Percentiles rank a stretch among this genome's conserved stretches.
Conservation (phyloP, 2,888 invertebrate species). For the Drosophila rubida region DNA sequence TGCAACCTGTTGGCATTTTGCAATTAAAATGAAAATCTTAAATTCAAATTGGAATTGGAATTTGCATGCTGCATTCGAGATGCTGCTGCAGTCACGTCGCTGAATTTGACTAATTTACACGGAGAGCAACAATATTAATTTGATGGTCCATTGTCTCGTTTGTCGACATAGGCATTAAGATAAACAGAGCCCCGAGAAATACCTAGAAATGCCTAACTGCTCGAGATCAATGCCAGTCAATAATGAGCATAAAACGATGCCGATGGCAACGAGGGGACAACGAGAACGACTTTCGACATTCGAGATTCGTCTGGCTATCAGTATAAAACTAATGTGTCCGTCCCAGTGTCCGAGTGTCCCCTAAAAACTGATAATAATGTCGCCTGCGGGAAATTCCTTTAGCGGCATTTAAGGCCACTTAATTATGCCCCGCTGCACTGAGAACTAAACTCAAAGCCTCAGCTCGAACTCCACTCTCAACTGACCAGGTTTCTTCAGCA, state of each 20-base stretch:
- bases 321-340: constrained; percentile 38
- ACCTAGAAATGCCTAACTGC: constrained; percentile 5
- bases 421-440: constrained; percentile 64
- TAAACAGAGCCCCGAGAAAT: constrained; percentile 6
- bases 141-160: constrained; percentile 55
- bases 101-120: constrained; percentile 26
- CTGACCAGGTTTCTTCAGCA: constrained; percentile 41
- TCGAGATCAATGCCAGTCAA: constrained; percentile 49
- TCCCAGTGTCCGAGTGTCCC: constrained; percentile 30
- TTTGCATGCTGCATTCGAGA: constrained; percentile 9
- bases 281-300: constrained; percentile 15
- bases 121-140: constrained; percentile 37
- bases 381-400: constrained; percentile 79
- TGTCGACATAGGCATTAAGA: constrained; percentile 60
- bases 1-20: constrained; percentile 65
- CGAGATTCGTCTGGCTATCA: constrained; percentile 54
- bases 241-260: constrained; percentile 38
- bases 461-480: constrained; percentile 1
- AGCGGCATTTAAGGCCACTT: constrained; percentile 78
- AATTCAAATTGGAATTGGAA: neutral
- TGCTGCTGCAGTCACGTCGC: neutral
- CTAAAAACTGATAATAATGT: constrained; percentile 74
- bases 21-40: constrained; percentile 49
- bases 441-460: constrained; percentile 12
- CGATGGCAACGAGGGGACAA: constrained; percentile 42